Evolutionary conservation across 2,888 invertebrate species (phyloP).

Genomic region (Acanthosepion pharaonis): DNA sequence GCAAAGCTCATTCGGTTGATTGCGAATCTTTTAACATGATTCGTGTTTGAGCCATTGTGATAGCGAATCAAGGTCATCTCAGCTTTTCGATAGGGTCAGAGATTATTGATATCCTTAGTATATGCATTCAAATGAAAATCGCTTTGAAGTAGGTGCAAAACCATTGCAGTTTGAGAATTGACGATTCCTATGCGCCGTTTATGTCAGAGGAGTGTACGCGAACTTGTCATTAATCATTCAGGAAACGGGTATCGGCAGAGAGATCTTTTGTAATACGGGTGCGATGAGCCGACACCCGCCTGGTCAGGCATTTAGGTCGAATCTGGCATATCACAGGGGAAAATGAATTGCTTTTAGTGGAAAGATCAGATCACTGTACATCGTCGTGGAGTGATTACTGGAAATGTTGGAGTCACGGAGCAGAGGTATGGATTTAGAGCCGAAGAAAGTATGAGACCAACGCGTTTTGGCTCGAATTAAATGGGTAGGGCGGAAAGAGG

Average conservation of each 20-base stretch:
- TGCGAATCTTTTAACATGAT: neutral
- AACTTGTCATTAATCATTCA: constrained; percentile 1
- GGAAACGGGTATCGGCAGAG: neutral
- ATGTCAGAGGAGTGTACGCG: neutral
- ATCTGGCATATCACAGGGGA: neutral
- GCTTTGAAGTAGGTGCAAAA: neutral
- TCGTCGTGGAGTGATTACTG: neutral
- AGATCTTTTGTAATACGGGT: neutral
- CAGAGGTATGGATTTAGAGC: neutral
- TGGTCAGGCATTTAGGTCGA: neutral
- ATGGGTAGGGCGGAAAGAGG: too few relatives aligned
- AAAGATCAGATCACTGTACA: neutral
- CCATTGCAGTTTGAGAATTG: neutral
- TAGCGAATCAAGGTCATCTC: neutral
- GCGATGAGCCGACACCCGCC: neutral
- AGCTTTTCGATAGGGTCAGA: neutral
- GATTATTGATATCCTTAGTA: neutral
- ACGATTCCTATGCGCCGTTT: neutral
- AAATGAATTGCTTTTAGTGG: neutral
- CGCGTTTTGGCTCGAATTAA: too few relatives aligned
- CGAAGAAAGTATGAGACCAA: too few relatives aligned
- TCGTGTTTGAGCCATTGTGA: neutral
- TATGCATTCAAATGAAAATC: constrained; percentile 10
- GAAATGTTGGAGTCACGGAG: neutral
- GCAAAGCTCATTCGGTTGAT: neutral